A percentile compares a stretch with the other conserved stretches of the same genome.
phyloP scores from a whole-genome alignment of 2,888 invertebrate genomes.

The Drosophila barbarae region DNA sequence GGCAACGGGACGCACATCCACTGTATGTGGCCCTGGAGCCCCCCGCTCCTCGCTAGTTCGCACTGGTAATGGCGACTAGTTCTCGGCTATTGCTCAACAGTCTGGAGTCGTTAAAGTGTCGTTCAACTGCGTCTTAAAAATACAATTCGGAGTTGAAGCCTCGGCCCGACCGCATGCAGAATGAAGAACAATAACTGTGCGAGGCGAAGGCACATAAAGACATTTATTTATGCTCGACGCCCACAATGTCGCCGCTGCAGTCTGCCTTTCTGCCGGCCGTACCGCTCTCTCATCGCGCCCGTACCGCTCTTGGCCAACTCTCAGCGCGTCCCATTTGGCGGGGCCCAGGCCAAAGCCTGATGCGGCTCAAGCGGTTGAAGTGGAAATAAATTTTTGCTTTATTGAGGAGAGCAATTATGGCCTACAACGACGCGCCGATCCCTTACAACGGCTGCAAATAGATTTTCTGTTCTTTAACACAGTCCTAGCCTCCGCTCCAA shows the following conservation, averaged over 20 bases:
- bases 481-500: constrained; percentile 21
- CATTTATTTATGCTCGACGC: constrained; percentile 66
- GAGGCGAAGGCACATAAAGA: constrained; percentile 56
- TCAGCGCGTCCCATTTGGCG: constrained; percentile 43
- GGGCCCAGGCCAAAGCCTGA: constrained; percentile 14
- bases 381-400: constrained; percentile 63
- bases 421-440: constrained; percentile 49
- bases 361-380: constrained; percentile 46
- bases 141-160: constrained; percentile 44
- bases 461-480: constrained; percentile 43
- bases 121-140: constrained; percentile 59
- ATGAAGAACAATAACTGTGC: constrained; percentile 63
- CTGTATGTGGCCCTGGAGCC: constrained; percentile 8
- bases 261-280: constrained; percentile 17
- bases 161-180: constrained; percentile 38
- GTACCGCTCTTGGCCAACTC: constrained; percentile 34
- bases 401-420: constrained; percentile 69
- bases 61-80: constrained; percentile 43
- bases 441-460: constrained; percentile 45
- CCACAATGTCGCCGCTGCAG: constrained; percentile 56
- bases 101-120: constrained; percentile 50
- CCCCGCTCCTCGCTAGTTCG: constrained; percentile 15
- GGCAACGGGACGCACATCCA: constrained; percentile 34
- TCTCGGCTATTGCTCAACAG: constrained; percentile 41
- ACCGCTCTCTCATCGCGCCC: constrained; percentile 33